Base-by-base conservation (phyloP, 1,140 invertebrate species). In the Lordiphosa stackelbergi region DNA sequence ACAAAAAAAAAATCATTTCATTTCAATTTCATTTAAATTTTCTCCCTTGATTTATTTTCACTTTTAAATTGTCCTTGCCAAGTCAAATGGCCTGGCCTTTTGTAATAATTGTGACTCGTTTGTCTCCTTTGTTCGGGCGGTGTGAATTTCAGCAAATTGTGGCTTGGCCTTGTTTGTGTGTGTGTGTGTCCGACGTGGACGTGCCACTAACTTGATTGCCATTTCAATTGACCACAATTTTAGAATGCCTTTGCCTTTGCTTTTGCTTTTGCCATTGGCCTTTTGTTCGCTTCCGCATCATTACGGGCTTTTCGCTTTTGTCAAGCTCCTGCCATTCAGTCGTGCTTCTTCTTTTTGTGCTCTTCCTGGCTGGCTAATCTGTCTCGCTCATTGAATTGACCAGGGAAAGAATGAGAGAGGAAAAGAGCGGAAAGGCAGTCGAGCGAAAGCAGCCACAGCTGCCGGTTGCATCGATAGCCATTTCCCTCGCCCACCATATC, bases 141-240 rank as follows among this genome's bases (percentile, higher is more conserved):
- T 69, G 73, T 77, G 61, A 83, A 64, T 81, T 62, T 63, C 65
- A 57, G 53, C 72, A 73, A 73, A 63, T 73, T 69, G 57, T 62
- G 40, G 51, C 28, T 37, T 43, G 9, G 46, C 41, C 46, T 42
- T 47, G 34, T 36, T 36, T 41, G 35, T 42, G 12, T 61, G 47
- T 60, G 55, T 58, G 46, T 46, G 42, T 41, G 45, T 47, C 37
- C 10, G 11, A 77, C 72, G 56, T 49, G 66, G 54, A 83, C 77
- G 64, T 77, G 77, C 68, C 69, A 74, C 78, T 84, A 83, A 83
- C 77, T 84, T 83, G 77, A 83, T 83, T 84, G 77, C 78, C 77
- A 73, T 84, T 83, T 78, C 77, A 83, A 83, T 83, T 83, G 77
- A 83, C 77, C 77, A 73, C 77, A 83, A 81, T 84, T 83, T 83